Percentiles rank a stretch among this genome's conserved stretches.
phyloP scores from a whole-genome alignment of 2,888 invertebrate species.

The Plemyria rubiginata region DNA sequence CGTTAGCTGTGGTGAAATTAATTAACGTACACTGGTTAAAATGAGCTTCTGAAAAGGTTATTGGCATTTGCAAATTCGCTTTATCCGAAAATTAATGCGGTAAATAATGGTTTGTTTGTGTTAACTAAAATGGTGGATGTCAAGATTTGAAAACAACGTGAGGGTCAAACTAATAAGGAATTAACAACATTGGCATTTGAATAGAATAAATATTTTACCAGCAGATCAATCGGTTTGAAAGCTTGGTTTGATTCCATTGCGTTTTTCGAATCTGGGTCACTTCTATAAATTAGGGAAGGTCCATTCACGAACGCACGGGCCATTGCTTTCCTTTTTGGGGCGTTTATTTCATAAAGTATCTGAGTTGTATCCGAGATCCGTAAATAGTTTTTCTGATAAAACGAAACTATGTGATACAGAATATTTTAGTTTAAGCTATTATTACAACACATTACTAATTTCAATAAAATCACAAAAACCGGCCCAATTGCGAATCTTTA shows the following conservation, averaged over 20 bases:
- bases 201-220: neutral
- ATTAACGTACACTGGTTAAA: slow-evolving; percentile 12
- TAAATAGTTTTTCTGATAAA: neutral
- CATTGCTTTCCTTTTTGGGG: slow-evolving; percentile 6
- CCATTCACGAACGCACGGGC: neutral
- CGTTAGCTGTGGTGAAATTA: slow-evolving; percentile 10
- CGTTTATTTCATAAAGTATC: slow-evolving; percentile 5
- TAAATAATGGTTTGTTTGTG: neutral
- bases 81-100: neutral
- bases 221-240: neutral
- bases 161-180: neutral
- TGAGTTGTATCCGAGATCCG: neutral
- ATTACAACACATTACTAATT: neutral
- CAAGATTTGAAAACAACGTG: neutral
- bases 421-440: neutral
- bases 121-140: neutral
- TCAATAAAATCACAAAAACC: too few relatives aligned
- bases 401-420: too few relatives aligned
- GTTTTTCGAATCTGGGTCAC: slow-evolving; percentile 21
- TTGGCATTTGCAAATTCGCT: slow-evolving; percentile 9
- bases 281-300: slow-evolving; percentile 17
- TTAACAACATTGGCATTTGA: neutral
- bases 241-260: neutral
- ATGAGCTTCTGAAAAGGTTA: slow-evolving; percentile 8
- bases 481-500: too few relatives aligned